These are phyloP conservation scores for Diorhabda carinulata DNA, from an alignment of 1,140 invertebrate species.

Conservation along the genomic window DNA sequence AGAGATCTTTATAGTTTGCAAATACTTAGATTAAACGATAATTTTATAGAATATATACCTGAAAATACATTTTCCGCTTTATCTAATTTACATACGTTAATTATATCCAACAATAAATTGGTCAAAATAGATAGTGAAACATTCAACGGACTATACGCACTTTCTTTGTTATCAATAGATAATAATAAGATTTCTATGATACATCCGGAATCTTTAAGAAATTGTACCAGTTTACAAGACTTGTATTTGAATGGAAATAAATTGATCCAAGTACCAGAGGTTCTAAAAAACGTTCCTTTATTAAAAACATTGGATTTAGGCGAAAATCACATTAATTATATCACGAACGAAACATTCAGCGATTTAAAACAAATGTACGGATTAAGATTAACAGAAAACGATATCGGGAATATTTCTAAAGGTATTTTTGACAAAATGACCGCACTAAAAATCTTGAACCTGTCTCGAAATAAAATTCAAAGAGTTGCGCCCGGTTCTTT, in stretches of 20 bases:
- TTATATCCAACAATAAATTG: constrained; percentile 82
- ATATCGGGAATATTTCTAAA: constrained; percentile 79
- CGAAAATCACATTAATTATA: constrained; percentile 80
- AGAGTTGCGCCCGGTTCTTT: constrained; percentile 81
- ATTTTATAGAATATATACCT: constrained; percentile 74
- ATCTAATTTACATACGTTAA: constrained; percentile 77
- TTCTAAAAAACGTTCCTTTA: constrained; percentile 72
- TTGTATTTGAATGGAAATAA: constrained; percentile 87
- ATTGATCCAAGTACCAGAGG: constrained; percentile 76
- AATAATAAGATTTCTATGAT: constrained; percentile 77
- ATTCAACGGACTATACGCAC: constrained; percentile 70
- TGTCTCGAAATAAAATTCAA: constrained; percentile 82
- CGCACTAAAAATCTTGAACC: constrained; percentile 80
- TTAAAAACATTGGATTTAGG: constrained; percentile 84
- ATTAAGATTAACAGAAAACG: constrained; percentile 81
- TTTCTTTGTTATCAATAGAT: constrained; percentile 77
- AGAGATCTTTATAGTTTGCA: constrained; percentile 76
- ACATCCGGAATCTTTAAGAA: constrained; percentile 75
- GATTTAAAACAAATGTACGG: constrained; percentile 79
- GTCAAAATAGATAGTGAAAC: constrained; percentile 72
- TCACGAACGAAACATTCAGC: constrained; percentile 76
- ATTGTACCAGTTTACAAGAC: constrained; percentile 79
- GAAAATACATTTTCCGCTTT: constrained; percentile 79
- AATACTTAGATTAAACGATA: constrained; percentile 76
- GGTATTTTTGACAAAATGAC: constrained; percentile 80